Percentiles rank a stretch among this genome's conserved stretches.
Evolutionary conservation across 1,140 invertebrate species (phyloP).

Genomic region (Elysia chlorotica): DNA sequence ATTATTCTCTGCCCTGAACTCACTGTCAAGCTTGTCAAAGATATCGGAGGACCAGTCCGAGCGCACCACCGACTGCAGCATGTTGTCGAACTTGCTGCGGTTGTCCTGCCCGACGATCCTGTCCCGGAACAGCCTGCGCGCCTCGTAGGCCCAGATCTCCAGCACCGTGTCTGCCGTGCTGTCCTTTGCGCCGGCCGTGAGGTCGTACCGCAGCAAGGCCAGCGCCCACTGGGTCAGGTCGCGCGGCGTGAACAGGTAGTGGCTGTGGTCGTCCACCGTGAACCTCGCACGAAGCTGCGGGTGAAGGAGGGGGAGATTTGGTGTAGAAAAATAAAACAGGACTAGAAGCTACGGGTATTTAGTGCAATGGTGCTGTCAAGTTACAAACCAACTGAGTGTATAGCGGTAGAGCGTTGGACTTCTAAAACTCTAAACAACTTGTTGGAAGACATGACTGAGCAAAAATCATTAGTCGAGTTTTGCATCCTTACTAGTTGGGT

Average conservation of each 20-base stretch:
- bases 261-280: slow-evolving; percentile 67
- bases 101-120: slow-evolving; percentile 74
- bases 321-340: not conserved
- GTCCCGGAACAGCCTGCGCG: slow-evolving; percentile 77
- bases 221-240: slow-evolving; percentile 77
- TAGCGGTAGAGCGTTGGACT: too few relatives aligned
- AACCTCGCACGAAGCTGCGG: slow-evolving; percentile 69
- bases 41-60: slow-evolving; percentile 64
- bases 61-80: slow-evolving; percentile 67
- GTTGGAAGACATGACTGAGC: too few relatives aligned
- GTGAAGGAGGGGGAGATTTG: too few relatives aligned
- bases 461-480: too few relatives aligned
- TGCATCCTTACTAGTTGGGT: too few relatives aligned
- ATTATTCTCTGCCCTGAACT: slow-evolving; percentile 24
- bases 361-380: too few relatives aligned
- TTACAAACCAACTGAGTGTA: too few relatives aligned
- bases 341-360: too few relatives aligned
- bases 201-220: slow-evolving; percentile 66
- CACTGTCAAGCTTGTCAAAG: slow-evolving; percentile 60
- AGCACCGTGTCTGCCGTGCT: slow-evolving; percentile 58
- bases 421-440: too few relatives aligned
- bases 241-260: slow-evolving; percentile 73
- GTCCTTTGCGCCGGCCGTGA: slow-evolving; percentile 45
- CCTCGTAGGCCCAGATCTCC: slow-evolving; percentile 77
- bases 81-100: slow-evolving; percentile 70